phyloP scores from a whole-genome alignment of 2,113 vertebrate genomes.

The Paedocypris sp. region DNA sequence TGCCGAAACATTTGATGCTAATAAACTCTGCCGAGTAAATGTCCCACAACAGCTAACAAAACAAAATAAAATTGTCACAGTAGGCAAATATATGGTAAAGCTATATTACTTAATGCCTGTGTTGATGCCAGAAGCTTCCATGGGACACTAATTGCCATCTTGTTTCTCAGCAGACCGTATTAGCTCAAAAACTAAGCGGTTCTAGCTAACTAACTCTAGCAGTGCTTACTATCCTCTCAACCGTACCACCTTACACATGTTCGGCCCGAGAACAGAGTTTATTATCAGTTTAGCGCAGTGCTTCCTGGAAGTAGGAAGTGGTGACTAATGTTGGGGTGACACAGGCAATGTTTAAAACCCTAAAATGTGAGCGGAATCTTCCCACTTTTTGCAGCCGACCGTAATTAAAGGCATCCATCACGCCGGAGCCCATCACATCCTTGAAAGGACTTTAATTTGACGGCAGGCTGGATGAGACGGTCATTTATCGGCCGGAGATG shows the following conservation, averaged over 20 bases:
- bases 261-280: conserved; percentile 1
- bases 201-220: background rate
- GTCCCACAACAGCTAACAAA: background rate
- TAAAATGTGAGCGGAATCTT: conserved; percentile 27
- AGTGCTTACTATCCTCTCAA: conserved; percentile 6
- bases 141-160: conserved; percentile 17
- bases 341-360: conserved; percentile 1
- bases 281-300: conserved; percentile 23
- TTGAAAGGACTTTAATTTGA: conserved; percentile 6
- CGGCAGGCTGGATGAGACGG: background rate
- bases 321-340: conserved; percentile 2
- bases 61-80: conserved; percentile 7
- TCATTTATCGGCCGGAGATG: conserved; percentile 27
- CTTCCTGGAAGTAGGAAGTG: conserved; percentile 11
- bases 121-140: conserved; percentile 12
- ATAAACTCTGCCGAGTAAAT: background rate
- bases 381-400: conserved; percentile 17
- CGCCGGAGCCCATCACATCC: background rate
- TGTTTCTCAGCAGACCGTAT: conserved; percentile 30
- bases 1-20: background rate
- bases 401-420: conserved; percentile 45
- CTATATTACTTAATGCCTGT: conserved; percentile 11
- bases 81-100: conserved; percentile 8
- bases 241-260: conserved; percentile 4
- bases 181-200: background rate